These are phyloP conservation scores for Hemicrepidius hirtus DNA, from an alignment of 2,888 invertebrate genomes.

Conservation along the genomic window DNA sequence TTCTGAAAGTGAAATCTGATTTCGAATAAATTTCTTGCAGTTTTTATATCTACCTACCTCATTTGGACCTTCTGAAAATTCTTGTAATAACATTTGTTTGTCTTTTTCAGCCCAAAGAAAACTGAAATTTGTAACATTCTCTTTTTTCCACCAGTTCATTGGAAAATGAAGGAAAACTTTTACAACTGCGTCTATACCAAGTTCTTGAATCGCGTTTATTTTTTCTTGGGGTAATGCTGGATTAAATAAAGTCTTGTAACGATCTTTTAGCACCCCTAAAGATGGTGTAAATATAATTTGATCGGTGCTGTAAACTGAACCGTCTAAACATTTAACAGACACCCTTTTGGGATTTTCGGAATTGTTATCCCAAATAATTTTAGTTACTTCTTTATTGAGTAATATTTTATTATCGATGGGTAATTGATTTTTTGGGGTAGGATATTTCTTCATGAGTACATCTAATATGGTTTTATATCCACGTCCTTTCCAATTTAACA, in stretches of 20 bases:
- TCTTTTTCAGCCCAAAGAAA: slow-evolving; percentile 77
- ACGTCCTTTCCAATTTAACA: slow-evolving; percentile 83
- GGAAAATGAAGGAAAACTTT: slow-evolving; percentile 79
- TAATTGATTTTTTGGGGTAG: slow-evolving; percentile 51
- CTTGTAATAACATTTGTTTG: slow-evolving; percentile 38
- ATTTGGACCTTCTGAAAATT: slow-evolving; percentile 42
- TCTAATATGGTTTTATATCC: slow-evolving; percentile 82
- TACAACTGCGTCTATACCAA: slow-evolving; percentile 78
- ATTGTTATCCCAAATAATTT: slow-evolving; percentile 49
- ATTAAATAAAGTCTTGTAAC: slow-evolving; percentile 72
- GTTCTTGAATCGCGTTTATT: slow-evolving; percentile 72
- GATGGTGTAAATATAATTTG: slow-evolving; percentile 80
- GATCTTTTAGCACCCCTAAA: slow-evolving; percentile 79
- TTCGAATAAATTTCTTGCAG: background rate
- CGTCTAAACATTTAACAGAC: slow-evolving; percentile 72
- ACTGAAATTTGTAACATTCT: slow-evolving; percentile 73
- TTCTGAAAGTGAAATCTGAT: background rate
- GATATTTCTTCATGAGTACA: slow-evolving; percentile 73
- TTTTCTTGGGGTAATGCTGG: slow-evolving; percentile 75
- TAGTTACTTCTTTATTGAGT: slow-evolving; percentile 20
- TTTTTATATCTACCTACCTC: background rate
- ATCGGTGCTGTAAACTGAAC: slow-evolving; percentile 73
- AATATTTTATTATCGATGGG: slow-evolving; percentile 1
- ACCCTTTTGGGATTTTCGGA: slow-evolving; percentile 15
- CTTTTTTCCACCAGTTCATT: slow-evolving; percentile 76